Base-by-base conservation (phyloP, 2,113 vertebrate species). In the Lamprologus callipterus region DNA sequence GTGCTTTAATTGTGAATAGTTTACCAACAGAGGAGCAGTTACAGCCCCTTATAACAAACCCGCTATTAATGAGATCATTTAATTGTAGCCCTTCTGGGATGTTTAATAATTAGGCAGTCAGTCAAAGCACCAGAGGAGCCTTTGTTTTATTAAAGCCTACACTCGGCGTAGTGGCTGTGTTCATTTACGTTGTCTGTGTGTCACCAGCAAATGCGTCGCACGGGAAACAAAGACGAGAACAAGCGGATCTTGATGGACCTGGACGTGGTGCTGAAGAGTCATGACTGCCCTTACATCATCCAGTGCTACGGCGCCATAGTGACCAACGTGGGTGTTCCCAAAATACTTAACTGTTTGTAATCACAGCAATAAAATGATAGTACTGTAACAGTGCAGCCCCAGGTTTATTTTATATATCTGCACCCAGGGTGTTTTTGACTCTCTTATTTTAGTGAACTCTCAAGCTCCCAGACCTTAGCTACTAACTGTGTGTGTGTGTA, bases 291-390 rank as follows among this genome's bases (percentile, higher is more conserved):
- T 28, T 99, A 99, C 92, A 99, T 99, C 55, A 98, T 99, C 54
- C 98, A 98, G 95, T 98, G 98, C 95, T 98, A 98, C 2, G 98
- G 98, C 16, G 98, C 98, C 93, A 98, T 99, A 94, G 98, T 99
- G 90, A 98, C 98, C 88, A 98, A 98, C 1, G 98, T 99, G 90
- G 96, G 97, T 89, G 9, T 78, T 45, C 28, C 47, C 23, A 21
- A 83, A 82, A 87, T 16, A 80, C 58, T 23, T 42, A n/a, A 81
- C 21, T 31, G 8, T 49, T 55, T 87, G 9, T 83, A 11, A 28
- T 65, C 21, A 40, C 23, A 45, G 47, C 28, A 47, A 14, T 10
- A 45, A 78, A 78, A 51, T 57, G 12, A 13, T 33, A 83, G 70
- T 78, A 49, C 42, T 31, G 70, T 51, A 42, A 49, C 54, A 63